Evolutionary conservation across 2,113 vertebrate genomes (phyloP).

Genomic region (Phodopus roborovskii): DNA sequence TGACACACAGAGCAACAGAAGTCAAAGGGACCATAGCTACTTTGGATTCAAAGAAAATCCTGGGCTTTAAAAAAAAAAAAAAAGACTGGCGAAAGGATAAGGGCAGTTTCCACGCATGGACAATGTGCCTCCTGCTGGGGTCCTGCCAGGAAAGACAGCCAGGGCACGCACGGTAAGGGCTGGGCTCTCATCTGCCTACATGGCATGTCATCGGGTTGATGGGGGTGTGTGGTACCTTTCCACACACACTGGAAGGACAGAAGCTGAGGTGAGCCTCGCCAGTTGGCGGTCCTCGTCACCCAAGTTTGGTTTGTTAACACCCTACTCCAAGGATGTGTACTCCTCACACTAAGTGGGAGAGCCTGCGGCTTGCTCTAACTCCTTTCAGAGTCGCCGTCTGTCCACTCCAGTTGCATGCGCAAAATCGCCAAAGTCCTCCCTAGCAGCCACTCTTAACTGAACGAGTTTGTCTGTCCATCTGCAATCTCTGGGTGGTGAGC

Average conservation of each 20-base stretch:
- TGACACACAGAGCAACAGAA: neutral
- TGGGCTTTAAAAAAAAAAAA: neutral
- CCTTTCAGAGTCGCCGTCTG: neutral
- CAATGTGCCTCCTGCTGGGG: neutral
- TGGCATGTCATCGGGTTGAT: neutral
- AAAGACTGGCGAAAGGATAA: neutral
- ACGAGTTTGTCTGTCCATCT: neutral
- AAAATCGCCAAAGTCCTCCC: neutral
- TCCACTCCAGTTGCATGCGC: neutral
- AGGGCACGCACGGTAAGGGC: neutral
- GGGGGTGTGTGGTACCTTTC: neutral
- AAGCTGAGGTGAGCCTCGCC: neutral
- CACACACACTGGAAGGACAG: neutral
- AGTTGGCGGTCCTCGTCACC: neutral
- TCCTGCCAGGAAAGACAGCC: neutral
- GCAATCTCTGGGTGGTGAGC: neutral
- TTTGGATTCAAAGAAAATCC: neutral
- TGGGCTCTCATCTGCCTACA: neutral
- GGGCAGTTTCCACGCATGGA: neutral
- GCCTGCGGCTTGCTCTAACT: neutral
- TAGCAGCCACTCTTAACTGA: too few species aligned
- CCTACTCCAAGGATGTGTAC: neutral
- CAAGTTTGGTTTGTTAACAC: neutral
- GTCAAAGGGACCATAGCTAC: neutral
- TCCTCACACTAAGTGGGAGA: neutral